Conservation (phyloP, 64 coral and sea anemone genomes). For the Astreopora myriophthalma region DNA sequence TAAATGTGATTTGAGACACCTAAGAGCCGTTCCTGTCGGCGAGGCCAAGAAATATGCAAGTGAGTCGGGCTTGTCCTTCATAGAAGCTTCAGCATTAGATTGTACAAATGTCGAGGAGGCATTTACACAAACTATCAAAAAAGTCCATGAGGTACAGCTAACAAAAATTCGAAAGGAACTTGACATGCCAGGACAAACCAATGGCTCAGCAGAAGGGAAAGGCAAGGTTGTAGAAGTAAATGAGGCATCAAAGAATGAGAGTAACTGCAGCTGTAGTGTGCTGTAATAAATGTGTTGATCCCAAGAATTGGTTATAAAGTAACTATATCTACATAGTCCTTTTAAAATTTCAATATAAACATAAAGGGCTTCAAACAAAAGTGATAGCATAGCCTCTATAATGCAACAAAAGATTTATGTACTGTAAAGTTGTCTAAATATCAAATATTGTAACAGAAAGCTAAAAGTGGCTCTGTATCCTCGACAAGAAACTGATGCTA, state of each 20-base stretch:
- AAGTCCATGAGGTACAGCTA: conserved; percentile 93
- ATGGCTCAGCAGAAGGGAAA: not conserved
- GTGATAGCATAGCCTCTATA: too few relatives aligned
- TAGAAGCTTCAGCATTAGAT: conserved; percentile 98
- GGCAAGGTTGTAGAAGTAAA: conserved; percentile 18
- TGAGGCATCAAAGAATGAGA: not conserved
- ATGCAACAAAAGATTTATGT: too few relatives aligned
- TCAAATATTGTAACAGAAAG: too few relatives aligned
- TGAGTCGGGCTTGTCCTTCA: conserved; percentile 85
- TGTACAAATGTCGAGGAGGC: conserved; percentile 97
- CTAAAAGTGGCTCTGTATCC: too few relatives aligned
- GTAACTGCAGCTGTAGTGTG: not conserved
- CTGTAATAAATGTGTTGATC: not conserved
- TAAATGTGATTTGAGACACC: conserved; percentile 99
- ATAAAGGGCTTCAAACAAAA: not conserved
- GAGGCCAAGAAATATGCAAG: conserved; percentile 91
- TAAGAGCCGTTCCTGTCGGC: conserved; percentile 80
- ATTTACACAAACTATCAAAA: conserved; percentile 96
- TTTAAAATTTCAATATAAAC: not conserved
- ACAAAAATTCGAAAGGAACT: conserved; percentile 98
- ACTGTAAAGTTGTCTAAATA: too few relatives aligned
- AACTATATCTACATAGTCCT: not conserved
- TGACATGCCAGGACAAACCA: conserved; percentile 65
- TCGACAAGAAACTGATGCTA: too few relatives aligned
- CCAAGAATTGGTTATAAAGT: not conserved